Base-by-base conservation (phyloP, 2,888 invertebrate genomes). In the Noctua janthina region DNA sequence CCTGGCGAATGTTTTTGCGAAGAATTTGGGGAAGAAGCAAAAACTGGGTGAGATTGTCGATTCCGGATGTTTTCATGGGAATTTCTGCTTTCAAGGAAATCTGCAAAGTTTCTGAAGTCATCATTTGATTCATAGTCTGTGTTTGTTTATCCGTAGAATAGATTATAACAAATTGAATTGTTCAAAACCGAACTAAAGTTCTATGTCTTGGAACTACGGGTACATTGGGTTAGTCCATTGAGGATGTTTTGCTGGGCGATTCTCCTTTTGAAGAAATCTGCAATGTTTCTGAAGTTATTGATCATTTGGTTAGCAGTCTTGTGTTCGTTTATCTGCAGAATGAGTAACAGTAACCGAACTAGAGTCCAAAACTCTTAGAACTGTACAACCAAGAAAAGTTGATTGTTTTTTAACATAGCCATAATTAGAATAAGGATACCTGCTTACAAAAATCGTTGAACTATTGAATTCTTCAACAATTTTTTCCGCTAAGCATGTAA, bases 1-100 rank as follows among this genome's bases (percentile, higher is more conserved):
- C 35, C 56, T 59, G 59, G 23, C 11, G 35, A 35, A 35, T 35
- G 35, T 23, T 82, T 85, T 85, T 46, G 23, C 43, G 15, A 20
- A 74, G 15, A 82, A 39, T 74, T 81, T 66, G n/a, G 66, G 23
- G 10, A 64, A 78, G 20, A 20, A 29, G 54, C 2, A 10, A 46
- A 73, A 73, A 49, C 7, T 59, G 46, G 17, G 13, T 4, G 10
- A 15, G 5, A 2, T 10, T 1, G 10, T 49, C 4, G 20, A 20
- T n/a, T 51, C 11, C 54, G 35, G 62, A 62, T 69, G 67, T 54
- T 80, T 59, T 54, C 51, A 0, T 23, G 43, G 20, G 43, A 46
- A 49, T 23, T 35, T 46, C 15, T 59, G 56, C 5, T 20, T 59
- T 68, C 51, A 15, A 29, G 13, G 59, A 81, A 76, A 51, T n/a